Base-by-base conservation (phyloP, 1,140 invertebrate species). In the Battus philenor region DNA sequence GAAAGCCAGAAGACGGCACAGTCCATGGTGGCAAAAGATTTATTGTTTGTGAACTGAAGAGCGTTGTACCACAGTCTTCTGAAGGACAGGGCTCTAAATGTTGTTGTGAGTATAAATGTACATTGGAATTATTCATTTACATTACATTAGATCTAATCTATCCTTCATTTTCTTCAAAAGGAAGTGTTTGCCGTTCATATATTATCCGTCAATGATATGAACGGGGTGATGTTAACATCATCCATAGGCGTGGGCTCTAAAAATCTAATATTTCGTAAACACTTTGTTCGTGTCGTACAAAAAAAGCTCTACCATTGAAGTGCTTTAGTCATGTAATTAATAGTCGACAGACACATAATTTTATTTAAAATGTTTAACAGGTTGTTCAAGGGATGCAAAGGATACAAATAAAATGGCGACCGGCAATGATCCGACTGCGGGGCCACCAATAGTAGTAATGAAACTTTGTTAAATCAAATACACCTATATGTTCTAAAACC, bases 31-130 rank as follows among this genome's bases (percentile, higher is more conserved):
- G 68, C 31, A 81, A 80, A 38, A 57, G 61, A 43, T 82, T 82
- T 38, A 82, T 84, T 36, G 74, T 82, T 16, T 82, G 80, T 44
- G 80, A 82, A 63, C 54, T 82, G 6, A 81, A 84, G 49, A 69
- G 72, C 17, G 66, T 78, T 20, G 24, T 61, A 11, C 68, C 76
- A 7, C 62, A 71, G 31, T 43, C 34, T 11, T 46, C 59, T 12
- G 7, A 48, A 7, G 53, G 66, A 22, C 71, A 66, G 38, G 31
- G 34, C 18, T 56, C 54, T 46, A 75, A 75, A 52, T 78, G 73
- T 50, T 80, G 76, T 80, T 76, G n/a, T 30, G 11, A 30, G 1
- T 2, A 30, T 1, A 30, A 5, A n/a, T 10, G 9, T n/a, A 10
- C 11, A 2, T 30, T 10, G 11, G 9, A 9, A 18, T 9, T 13